Conservation (phyloP, 2,113 vertebrate genomes). For the Siniperca chuatsi region DNA sequence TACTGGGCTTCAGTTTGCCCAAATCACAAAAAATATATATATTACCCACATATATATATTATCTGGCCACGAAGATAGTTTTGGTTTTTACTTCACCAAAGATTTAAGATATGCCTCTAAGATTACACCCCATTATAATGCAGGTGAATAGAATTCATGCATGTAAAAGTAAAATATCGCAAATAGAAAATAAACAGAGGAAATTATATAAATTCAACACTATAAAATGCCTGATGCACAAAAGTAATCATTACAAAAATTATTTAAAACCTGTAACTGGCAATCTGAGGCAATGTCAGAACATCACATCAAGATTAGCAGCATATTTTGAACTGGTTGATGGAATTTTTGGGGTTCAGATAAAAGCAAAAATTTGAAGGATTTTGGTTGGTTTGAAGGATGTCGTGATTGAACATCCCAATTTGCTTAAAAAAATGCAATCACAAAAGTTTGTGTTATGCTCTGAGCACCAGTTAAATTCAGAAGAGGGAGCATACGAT, state of each 20-base stretch:
- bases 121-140: background rate
- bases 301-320: constrained; percentile 14
- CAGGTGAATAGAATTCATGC: background rate
- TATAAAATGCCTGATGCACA: background rate
- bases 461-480: constrained; percentile 28
- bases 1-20: background rate
- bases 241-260: background rate
- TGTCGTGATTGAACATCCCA: constrained; percentile 11
- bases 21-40: background rate
- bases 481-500: constrained; percentile 12
- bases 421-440: constrained; percentile 55
- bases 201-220: background rate
- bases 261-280: background rate
- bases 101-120: background rate
- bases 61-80: too few species aligned
- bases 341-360: constrained; percentile 25
- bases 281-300: constrained; percentile 2
- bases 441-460: constrained; percentile 51
- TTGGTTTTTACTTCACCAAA: background rate
- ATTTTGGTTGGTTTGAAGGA: constrained; percentile 45
- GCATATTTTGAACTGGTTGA: constrained; percentile 37
- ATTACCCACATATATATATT: background rate
- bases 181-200: background rate
- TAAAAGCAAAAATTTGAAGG: constrained; percentile 55
- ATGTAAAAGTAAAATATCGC: background rate